These are phyloP conservation scores for Sitobion miscanthi DNA, from an alignment of 1,140 invertebrate species.

Conservation along the genomic window DNA sequence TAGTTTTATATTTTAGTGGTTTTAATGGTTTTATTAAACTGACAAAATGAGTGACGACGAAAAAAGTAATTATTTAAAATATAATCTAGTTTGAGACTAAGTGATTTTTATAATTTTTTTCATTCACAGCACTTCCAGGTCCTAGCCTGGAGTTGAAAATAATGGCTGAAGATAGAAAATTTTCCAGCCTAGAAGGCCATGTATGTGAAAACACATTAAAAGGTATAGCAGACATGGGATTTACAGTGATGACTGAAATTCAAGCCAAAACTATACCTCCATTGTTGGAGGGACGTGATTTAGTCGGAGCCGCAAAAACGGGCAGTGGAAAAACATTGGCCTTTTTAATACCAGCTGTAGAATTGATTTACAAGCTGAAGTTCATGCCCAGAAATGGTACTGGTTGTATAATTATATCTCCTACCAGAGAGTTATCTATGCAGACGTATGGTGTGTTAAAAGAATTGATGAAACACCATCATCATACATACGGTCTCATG, in stretches of 20 bases:
- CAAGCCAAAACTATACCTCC: slow-evolving; percentile 91
- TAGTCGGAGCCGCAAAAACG: slow-evolving; percentile 95
- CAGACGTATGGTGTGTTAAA: slow-evolving; percentile 97
- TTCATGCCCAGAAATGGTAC: slow-evolving; percentile 97
- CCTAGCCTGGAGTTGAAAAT: not conserved
- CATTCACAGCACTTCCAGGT: not conserved
- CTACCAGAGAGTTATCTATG: slow-evolving; percentile 96
- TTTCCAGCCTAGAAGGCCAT: slow-evolving; percentile 70
- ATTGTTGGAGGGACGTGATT: slow-evolving; percentile 91
- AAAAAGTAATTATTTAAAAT: not conserved
- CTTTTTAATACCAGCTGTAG: slow-evolving; percentile 94
- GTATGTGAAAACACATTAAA: slow-evolving; percentile 84
- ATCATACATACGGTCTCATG: slow-evolving; percentile 83
- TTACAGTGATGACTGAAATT: slow-evolving; percentile 96
- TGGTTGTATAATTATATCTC: slow-evolving; percentile 94
- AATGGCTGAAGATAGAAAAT: slow-evolving; percentile 63
- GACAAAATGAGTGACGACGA: not conserved
- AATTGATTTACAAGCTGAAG: slow-evolving; percentile 91
- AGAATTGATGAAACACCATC: slow-evolving; percentile 89
- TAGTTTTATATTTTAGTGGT: not conserved
- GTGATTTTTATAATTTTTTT: not conserved
- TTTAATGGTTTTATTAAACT: not conserved
- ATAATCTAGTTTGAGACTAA: not conserved
- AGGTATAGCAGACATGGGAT: slow-evolving; percentile 93
- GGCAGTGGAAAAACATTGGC: slow-evolving; percentile 98